These are phyloP conservation scores for Phoeniculus purpureus DNA, from an alignment of 2,797 vertebrate species.

Conservation along the genomic window DNA sequence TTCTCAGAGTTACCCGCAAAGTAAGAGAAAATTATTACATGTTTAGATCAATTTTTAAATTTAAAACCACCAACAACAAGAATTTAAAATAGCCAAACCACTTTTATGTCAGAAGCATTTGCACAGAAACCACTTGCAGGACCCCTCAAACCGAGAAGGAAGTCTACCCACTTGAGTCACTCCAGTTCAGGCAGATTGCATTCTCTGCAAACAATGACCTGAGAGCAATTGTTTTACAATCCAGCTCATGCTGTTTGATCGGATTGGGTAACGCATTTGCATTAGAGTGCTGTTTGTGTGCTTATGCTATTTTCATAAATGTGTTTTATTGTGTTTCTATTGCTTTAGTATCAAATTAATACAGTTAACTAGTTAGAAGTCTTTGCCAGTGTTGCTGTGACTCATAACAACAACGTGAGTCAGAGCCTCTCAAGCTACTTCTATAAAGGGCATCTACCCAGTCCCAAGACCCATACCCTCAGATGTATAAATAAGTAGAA, in stretches of 20 bases:
- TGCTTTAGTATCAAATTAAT: constrained; percentile 18
- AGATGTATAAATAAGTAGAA: background rate
- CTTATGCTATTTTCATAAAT: background rate
- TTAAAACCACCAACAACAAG: background rate
- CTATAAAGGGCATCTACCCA: constrained; percentile 6
- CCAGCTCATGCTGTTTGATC: background rate
- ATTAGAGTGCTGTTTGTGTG: background rate
- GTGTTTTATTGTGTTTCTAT: background rate
- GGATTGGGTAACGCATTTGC: background rate
- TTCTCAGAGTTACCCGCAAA: background rate
- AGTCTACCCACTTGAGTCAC: background rate
- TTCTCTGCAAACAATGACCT: background rate
- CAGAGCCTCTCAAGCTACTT: constrained; percentile 32
- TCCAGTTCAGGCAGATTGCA: background rate
- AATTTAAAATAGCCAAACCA: background rate
- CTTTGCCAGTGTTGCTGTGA: constrained; percentile 7
- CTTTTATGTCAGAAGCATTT: background rate
- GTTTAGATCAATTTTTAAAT: background rate
- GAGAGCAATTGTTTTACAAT: accelerated
- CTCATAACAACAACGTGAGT: constrained; percentile 48
- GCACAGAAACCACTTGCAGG: background rate
- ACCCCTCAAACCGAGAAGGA: background rate
- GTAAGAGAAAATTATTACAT: accelerated
- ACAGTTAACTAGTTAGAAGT: constrained; percentile 26
- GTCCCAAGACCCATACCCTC: background rate